Percentiles rank a stretch among this genome's conserved stretches.
Evolutionary conservation across 2,888 invertebrate genomes (phyloP).

Genomic region (Linyphia triangularis): DNA sequence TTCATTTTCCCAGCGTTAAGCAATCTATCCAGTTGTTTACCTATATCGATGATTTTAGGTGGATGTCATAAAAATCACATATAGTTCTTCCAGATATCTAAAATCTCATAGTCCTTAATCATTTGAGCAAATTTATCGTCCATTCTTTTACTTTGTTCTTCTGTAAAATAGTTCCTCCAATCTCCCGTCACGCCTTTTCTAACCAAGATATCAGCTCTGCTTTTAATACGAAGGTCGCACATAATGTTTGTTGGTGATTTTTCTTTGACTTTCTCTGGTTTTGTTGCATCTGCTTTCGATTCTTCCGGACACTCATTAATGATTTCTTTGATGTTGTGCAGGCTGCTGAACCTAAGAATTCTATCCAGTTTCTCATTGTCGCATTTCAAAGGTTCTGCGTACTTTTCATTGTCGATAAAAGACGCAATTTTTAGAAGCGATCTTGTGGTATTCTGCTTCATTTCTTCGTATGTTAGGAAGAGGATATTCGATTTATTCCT

Average conservation of each 20-base stretch:
- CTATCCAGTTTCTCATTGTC: slow-evolving; percentile 24
- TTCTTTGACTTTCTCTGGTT: neutral
- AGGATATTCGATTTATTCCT: slow-evolving; percentile 78
- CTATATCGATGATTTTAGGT: too few relatives aligned
- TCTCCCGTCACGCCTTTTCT: slow-evolving; percentile 80
- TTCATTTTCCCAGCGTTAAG: neutral
- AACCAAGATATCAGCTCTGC: neutral
- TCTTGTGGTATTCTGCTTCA: slow-evolving; percentile 78
- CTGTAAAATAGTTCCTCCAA: slow-evolving; percentile 80
- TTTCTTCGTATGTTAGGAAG: slow-evolving; percentile 80
- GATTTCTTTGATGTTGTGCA: slow-evolving; percentile 64
- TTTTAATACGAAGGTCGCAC: neutral
- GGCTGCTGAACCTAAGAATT: slow-evolving; percentile 48
- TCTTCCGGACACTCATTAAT: neutral
- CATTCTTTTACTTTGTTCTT: slow-evolving; percentile 67
- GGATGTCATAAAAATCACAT: slow-evolving; percentile 14
- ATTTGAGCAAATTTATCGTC: slow-evolving; percentile 33
- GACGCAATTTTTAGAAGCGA: slow-evolving; percentile 76
- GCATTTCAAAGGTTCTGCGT: slow-evolving; percentile 12
- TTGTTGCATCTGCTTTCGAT: neutral
- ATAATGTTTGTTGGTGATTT: neutral
- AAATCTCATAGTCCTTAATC: slow-evolving; percentile 16
- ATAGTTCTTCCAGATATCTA: slow-evolving; percentile 36
- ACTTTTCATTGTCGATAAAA: slow-evolving; percentile 74
- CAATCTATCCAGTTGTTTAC: neutral